These are phyloP conservation scores for Dryobates pubescens DNA, from an alignment of 2,797 vertebrate species.

Conservation along the genomic window DNA sequence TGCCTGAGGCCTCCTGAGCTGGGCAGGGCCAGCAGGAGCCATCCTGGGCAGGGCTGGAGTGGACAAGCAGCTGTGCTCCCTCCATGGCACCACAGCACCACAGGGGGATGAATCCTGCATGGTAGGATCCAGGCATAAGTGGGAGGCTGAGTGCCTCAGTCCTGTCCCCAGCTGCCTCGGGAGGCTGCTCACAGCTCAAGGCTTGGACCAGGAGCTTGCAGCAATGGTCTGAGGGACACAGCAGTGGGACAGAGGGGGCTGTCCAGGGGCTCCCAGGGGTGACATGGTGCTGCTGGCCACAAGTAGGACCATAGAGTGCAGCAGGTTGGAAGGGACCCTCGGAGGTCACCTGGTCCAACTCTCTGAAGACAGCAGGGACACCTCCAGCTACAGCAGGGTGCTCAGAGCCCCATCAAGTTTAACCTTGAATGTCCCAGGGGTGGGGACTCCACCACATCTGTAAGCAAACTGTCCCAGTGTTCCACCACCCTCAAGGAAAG, in stretches of 20 bases:
- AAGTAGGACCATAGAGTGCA: too few relatives aligned
- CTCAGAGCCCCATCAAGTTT: too few relatives aligned
- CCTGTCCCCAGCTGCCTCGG: too few relatives aligned
- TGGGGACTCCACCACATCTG: too few relatives aligned
- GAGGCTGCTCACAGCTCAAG: neutral
- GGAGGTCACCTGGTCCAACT: too few relatives aligned
- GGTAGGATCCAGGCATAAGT: neutral
- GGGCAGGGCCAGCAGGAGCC: neutral
- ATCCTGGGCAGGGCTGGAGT: neutral
- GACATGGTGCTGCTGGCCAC: neutral
- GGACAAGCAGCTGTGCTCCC: accelerated
- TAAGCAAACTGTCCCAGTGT: too few relatives aligned
- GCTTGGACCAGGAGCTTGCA: accelerated
- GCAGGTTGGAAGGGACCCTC: too few relatives aligned
- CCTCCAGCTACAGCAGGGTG: too few relatives aligned
- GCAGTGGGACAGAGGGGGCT: neutral
- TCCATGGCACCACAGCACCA: accelerated
- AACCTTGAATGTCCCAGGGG: too few relatives aligned
- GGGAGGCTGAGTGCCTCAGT: neutral
- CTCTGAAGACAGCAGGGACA: too few relatives aligned
- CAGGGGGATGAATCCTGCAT: accelerated
- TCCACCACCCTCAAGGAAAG: too few relatives aligned
- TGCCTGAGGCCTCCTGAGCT: accelerated
- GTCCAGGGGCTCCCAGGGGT: neutral
- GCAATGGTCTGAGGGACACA: accelerated